Conservation (phyloP, 2,113 vertebrate genomes). For the Grallaria varia region DNA sequence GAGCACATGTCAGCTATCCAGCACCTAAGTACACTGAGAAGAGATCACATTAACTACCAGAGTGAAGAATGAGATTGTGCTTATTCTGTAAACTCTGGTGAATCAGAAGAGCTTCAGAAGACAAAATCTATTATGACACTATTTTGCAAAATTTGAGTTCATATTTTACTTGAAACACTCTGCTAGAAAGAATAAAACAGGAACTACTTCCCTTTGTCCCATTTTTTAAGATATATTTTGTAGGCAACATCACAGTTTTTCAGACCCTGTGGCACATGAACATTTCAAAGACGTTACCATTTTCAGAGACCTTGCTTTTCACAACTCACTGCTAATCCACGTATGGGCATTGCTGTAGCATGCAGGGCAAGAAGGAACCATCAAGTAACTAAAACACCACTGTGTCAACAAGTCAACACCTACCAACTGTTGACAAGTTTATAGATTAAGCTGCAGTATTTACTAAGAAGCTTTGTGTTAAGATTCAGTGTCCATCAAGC, state of each 20-base stretch:
- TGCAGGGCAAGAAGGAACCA: background rate
- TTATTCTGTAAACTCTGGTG: background rate
- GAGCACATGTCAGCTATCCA: background rate
- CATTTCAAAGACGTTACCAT: background rate
- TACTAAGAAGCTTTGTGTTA: background rate
- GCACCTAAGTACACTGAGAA: background rate
- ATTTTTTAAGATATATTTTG: background rate
- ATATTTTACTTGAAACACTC: background rate
- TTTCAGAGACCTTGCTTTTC: background rate
- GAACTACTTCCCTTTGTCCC: rapidly evolving
- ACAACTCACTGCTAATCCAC: background rate
- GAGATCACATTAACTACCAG: background rate
- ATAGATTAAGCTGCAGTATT: background rate
- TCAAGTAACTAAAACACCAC: background rate
- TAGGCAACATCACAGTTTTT: background rate
- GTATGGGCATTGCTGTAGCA: background rate
- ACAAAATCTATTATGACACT: background rate
- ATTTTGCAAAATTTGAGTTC: background rate
- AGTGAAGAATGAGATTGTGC: background rate
- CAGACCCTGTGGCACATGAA: background rate
- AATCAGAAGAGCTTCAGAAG: background rate
- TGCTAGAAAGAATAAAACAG: background rate
- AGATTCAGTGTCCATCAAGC: background rate
- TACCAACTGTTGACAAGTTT: background rate
- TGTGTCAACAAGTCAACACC: background rate